Evolutionary conservation across 2,797 vertebrate genomes (phyloP).

Genomic region (Pteropus rufus): DNA sequence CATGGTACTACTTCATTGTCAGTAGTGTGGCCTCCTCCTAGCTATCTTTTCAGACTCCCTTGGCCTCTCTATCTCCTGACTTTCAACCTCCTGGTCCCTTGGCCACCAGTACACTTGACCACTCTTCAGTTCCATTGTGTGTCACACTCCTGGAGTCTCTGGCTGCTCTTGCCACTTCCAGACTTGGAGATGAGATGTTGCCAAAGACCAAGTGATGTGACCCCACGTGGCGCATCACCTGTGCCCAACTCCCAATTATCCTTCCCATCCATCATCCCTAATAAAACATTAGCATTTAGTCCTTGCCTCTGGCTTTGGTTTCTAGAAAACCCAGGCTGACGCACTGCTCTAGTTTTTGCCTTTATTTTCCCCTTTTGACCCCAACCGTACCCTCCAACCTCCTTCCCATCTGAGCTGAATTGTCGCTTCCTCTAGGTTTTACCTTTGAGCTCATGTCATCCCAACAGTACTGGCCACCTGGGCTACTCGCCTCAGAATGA

Average conservation of each 20-base stretch:
- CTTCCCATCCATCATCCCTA: neutral
- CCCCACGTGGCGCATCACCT: accelerated
- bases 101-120: too few species aligned
- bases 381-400: neutral
- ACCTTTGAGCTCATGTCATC: neutral
- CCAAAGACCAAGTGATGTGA: neutral
- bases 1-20: accelerated
- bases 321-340: neutral
- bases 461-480: neutral
- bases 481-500: neutral
- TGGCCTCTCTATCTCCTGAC: neutral
- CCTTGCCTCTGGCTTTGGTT: neutral
- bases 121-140: neutral
- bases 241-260: too few species aligned
- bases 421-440: accelerated
- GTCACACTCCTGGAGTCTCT: neutral
- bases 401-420: neutral
- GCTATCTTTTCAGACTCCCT: neutral
- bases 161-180: neutral
- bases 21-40: accelerated
- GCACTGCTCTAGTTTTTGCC: neutral
- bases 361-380: neutral
- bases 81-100: neutral
- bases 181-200: neutral
- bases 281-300: neutral